phyloP scores from a whole-genome alignment of 2,888 invertebrate species.

The Boloria selene region DNA sequence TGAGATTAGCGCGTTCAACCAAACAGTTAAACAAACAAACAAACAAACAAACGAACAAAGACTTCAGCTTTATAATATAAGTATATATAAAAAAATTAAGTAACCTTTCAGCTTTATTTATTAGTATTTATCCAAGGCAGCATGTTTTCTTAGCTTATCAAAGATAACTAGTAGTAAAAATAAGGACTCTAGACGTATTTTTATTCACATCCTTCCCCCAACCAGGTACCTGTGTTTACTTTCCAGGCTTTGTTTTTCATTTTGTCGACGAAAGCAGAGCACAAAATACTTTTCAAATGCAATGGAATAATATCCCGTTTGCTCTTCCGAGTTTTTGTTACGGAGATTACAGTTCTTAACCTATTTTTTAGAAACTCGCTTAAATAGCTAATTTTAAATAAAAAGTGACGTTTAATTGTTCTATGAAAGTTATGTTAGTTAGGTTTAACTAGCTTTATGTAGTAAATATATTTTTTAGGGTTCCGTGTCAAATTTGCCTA shows the following conservation, averaged over 20 bases:
- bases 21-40: no score
- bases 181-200: constrained; percentile 12
- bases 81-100: no score
- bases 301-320: constrained; percentile 31
- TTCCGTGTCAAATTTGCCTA: no score
- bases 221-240: constrained; percentile 27
- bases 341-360: constrained; percentile 28
- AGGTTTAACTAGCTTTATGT: no score
- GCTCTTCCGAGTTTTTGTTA: constrained; percentile 23
- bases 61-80: no score
- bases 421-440: no score
- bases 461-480: no score
- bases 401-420: background rate
- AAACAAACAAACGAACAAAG: no score
- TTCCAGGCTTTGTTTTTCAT: constrained; percentile 25
- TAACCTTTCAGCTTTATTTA: no score
- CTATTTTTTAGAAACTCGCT: constrained; percentile 11
- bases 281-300: constrained; percentile 28
- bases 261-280: constrained; percentile 24
- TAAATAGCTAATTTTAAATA: constrained; percentile 3
- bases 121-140: no score
- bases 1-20: no score
- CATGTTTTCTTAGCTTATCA: no score
- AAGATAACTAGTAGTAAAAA: background rate
- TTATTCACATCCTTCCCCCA: constrained; percentile 24